Evolutionary conservation across 2,888 invertebrate genomes (phyloP), one percentile per base, ranked within the genome.

Genomic region (Tiliacea aurago): DNA sequence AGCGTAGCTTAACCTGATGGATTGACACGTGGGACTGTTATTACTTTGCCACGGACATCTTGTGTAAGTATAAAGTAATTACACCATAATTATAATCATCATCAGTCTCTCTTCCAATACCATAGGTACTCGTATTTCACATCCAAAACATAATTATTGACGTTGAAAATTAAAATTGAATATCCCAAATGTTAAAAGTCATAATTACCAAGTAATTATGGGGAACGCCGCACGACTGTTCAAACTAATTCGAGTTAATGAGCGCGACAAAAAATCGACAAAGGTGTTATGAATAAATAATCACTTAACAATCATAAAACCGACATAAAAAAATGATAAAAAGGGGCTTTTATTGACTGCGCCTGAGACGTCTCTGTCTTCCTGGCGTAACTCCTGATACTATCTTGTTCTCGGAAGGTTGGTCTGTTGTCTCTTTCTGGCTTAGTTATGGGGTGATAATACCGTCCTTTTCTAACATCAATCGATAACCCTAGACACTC

Each of bases 281-380:
- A 95, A 96, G 94, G 95, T 95, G 95, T 95, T 94, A 94, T 94
- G 94, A 95, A 95, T 95, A 95, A 94, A 93, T 93, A 93, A 93
- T 89, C 91, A 92, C 92, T 92, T 90, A 92, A 92, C 91, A 93
- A 92, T 91, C 84, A 78, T 89, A 88, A 90, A 91, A 73, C 68
- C 10, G 20, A n/a, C 28, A 28, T 51, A 56, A 75, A 78, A 73
- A 82, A 84, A 73, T 72, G 49, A 55, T 53, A 85, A 87, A 91
- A 89, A 88, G 90, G 90, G 88, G 78, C 79, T 85, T 92, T 93
- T 94, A 93, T 95, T 93, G 93, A 94, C 89, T 93, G 93, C 94
- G 93, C 93, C 93, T 89, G 91, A 91, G 94, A 90, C 88, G 88
- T 93, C 94, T 92, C 93, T 90, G 89, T 93, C 93, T 92, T 92